phyloP scores from a whole-genome alignment of 1,140 invertebrate species.

The Drosophila sp. region DNA sequence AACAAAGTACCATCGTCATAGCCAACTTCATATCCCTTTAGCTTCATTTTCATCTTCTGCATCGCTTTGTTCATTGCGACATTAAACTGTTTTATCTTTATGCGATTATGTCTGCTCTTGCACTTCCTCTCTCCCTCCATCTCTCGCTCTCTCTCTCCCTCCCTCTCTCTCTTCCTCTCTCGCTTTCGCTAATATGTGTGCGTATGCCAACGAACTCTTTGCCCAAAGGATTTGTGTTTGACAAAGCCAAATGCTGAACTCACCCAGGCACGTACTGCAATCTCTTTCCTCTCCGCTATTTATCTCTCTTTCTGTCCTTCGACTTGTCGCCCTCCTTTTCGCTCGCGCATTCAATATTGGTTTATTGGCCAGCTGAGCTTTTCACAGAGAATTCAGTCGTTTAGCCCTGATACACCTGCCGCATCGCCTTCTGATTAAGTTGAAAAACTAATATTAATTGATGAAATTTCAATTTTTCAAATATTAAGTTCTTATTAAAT shows the following conservation, averaged over 20 bases:
- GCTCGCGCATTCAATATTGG: conserved; percentile 41
- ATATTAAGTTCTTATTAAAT: no score
- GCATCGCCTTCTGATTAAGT: background rate
- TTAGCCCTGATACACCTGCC: conserved; percentile 49
- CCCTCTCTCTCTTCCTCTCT: background rate
- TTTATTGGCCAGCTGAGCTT: conserved; percentile 55
- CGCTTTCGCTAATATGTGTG: conserved; percentile 38
- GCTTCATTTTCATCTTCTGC: conserved; percentile 34
- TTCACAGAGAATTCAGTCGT: conserved; percentile 38
- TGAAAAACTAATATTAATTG: no score
- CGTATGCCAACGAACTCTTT: conserved; percentile 68
- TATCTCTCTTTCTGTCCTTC: background rate
- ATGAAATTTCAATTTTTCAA: no score
- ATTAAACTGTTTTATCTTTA: conserved; percentile 83
- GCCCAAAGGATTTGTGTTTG: conserved; percentile 81
- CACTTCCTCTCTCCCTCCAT: background rate
- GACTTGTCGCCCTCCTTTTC: background rate
- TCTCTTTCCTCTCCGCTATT: background rate
- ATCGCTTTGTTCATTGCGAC: conserved; percentile 65
- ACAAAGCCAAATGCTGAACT: conserved; percentile 76
- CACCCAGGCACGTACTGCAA: conserved; percentile 56
- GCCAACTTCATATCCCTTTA: background rate
- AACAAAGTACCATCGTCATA: background rate
- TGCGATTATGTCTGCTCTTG: conserved; percentile 75
- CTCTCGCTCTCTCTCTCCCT: background rate